Evolutionary conservation across 2,113 vertebrate species (phyloP).

Genomic region (Bothrops jararaca): DNA sequence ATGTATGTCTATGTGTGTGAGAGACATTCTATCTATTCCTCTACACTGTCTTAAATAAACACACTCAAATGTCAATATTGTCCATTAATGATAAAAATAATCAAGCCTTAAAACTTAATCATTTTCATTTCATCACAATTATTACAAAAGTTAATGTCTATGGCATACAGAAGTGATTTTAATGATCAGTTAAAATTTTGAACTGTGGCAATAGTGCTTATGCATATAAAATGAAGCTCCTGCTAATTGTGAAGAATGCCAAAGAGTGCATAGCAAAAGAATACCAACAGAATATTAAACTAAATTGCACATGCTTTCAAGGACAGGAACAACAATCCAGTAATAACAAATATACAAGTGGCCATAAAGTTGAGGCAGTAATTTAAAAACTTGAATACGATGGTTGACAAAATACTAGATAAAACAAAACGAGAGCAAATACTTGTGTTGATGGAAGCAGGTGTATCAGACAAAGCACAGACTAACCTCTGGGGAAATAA

Average conservation of each 20-base stretch:
- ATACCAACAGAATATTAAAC: neutral
- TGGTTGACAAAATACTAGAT: neutral
- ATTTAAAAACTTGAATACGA: slow-evolving; percentile 1
- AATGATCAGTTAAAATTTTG: neutral
- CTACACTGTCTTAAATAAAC: neutral
- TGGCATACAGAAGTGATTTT: neutral
- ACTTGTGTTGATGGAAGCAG: neutral
- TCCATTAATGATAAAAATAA: slow-evolving; percentile 1
- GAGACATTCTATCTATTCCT: neutral
- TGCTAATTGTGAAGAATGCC: neutral
- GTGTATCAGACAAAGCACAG: slow-evolving; percentile 10
- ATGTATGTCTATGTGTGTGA: neutral
- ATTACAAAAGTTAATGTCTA: neutral
- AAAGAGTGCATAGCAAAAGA: neutral
- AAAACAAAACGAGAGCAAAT: slow-evolving; percentile 25
- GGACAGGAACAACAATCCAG: slow-evolving; percentile 20
- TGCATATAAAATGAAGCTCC: neutral
- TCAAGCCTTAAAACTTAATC: neutral
- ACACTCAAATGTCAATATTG: neutral
- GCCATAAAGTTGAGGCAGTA: slow-evolving; percentile 7
- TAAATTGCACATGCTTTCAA: slow-evolving; percentile 14
- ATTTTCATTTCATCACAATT: neutral
- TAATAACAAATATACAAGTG: neutral
- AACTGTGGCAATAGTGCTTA: neutral
- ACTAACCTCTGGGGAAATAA: neutral